Evolutionary conservation across 2,888 invertebrate species (phyloP).

Genomic region (Rhagophthalmus giganteus): DNA sequence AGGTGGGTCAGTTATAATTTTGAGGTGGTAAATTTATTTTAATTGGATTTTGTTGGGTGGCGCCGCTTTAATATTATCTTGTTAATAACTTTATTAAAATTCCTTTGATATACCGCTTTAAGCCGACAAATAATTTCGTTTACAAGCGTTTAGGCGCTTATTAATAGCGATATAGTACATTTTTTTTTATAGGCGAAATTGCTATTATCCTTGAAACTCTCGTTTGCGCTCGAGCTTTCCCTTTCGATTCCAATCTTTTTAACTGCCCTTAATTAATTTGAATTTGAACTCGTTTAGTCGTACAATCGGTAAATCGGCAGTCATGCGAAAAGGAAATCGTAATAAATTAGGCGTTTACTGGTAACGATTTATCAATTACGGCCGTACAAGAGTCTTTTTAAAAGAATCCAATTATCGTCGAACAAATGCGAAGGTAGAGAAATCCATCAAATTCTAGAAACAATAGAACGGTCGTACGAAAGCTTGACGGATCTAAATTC

Average conservation of each 20-base stretch:
- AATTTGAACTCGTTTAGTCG: too few relatives aligned
- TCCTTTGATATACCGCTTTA: conserved; percentile 28
- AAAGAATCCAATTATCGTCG: conserved; percentile 19
- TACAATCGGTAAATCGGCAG: too few relatives aligned
- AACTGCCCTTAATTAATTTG: too few relatives aligned
- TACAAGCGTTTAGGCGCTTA: conserved; percentile 2
- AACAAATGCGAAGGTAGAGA: conserved; percentile 34
- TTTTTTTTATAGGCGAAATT: too few relatives aligned
- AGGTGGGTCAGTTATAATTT: conserved; percentile 36
- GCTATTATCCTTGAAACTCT: too few relatives aligned
- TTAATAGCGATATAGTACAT: too few relatives aligned
- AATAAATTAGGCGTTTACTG: too few relatives aligned
- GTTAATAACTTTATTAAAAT: conserved; percentile 47
- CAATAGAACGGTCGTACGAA: conserved; percentile 48
- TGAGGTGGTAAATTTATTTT: conserved; percentile 45
- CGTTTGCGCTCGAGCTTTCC: too few relatives aligned
- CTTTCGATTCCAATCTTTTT: too few relatives aligned
- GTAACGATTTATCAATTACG: conserved; percentile 14
- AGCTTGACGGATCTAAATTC: conserved; percentile 51
- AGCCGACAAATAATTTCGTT: conserved; percentile 23
- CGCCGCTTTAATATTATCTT: conserved; percentile 41
- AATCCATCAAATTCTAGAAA: conserved; percentile 53
- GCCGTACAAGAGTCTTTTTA: conserved; percentile 3
- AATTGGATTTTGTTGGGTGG: conserved; percentile 45
- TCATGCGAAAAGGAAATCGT: too few relatives aligned